phyloP scores from a whole-genome alignment of 2,888 invertebrate species.

The Drosophila picticornis region DNA sequence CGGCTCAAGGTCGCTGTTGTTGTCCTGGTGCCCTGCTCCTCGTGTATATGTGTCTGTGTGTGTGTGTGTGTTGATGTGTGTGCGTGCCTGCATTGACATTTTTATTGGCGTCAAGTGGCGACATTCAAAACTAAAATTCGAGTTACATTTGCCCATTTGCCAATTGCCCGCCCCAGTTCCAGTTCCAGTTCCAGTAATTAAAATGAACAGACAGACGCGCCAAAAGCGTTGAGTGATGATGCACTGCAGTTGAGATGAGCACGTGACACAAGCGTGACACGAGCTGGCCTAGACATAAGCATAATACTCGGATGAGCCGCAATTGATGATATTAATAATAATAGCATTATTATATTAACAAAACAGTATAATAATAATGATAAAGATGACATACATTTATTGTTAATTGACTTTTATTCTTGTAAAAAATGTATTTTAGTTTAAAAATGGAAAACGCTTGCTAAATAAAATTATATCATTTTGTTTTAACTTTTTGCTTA shows the following conservation, averaged over 20 bases:
- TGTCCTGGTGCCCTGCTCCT: conserved; percentile 4
- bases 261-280: background rate
- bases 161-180: conserved; percentile 19
- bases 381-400: no score
- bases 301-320: background rate
- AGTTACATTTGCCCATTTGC: conserved; percentile 12
- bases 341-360: background rate
- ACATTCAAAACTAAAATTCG: conserved; percentile 46
- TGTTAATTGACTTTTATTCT: background rate
- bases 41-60: conserved; percentile 8
- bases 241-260: conserved; percentile 13
- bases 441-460: background rate
- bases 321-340: background rate
- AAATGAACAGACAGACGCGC: conserved; percentile 67
- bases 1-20: conserved; percentile 44
- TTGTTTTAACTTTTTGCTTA: background rate
- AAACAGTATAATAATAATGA: background rate
- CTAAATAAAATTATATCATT: background rate
- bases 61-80: conserved; percentile 17
- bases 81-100: conserved; percentile 44
- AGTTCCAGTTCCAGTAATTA: conserved; percentile 68
- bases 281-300: background rate
- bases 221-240: conserved; percentile 48
- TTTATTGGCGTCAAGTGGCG: conserved; percentile 59
- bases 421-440: background rate